Evolutionary conservation across 2,113 vertebrate genomes (phyloP).

Genomic region (Myanophis thanlyinensis): DNA sequence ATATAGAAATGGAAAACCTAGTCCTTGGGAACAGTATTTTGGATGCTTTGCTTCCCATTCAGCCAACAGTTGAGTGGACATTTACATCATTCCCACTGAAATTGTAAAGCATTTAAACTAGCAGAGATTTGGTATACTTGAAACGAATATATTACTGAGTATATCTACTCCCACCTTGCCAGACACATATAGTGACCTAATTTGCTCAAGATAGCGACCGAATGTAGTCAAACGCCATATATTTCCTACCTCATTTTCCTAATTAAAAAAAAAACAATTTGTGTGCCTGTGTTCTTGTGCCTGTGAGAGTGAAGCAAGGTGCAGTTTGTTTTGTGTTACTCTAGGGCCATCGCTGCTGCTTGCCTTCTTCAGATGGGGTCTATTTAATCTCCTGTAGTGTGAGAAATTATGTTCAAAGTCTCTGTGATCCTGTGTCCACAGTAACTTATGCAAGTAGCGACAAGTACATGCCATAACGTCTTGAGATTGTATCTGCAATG

Average conservation of each 20-base stretch:
- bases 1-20: neutral
- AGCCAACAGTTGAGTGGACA: neutral
- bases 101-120: neutral
- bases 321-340: conserved; percentile 73
- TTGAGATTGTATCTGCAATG: conserved; percentile 91
- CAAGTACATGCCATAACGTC: conserved; percentile 86
- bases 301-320: conserved; percentile 53
- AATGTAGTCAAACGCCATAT: neutral
- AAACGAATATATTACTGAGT: no score
- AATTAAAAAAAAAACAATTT: neutral
- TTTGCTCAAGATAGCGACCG: neutral
- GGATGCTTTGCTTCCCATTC: neutral
- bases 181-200: neutral
- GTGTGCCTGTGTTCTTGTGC: neutral
- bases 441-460: conserved; percentile 90
- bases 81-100: neutral
- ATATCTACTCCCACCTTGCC: neutral
- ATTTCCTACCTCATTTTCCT: neutral
- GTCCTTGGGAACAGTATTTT: neutral
- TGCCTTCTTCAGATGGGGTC: conserved; percentile 72
- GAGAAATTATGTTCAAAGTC: conserved; percentile 82
- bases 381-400: conserved; percentile 84
- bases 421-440: conserved; percentile 72
- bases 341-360: conserved; percentile 65
- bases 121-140: neutral